phyloP scores from a whole-genome alignment of 2,113 vertebrate species.

The Bos javanicus region DNA sequence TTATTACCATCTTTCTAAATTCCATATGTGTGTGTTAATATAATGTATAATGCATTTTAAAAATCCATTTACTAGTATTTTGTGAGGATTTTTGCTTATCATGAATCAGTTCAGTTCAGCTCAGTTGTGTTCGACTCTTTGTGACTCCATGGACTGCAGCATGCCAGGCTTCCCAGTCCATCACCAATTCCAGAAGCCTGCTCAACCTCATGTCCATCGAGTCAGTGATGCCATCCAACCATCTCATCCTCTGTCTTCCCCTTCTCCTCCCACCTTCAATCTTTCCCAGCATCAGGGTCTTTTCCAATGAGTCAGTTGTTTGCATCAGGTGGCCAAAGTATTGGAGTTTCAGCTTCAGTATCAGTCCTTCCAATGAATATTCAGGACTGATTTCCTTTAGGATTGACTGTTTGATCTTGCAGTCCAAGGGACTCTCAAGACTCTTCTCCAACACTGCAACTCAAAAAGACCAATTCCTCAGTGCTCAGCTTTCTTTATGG shows the following conservation, averaged over 20 bases:
- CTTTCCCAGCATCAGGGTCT: background rate
- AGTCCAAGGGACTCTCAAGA: background rate
- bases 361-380: background rate
- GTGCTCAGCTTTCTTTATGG: background rate
- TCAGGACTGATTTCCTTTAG: background rate
- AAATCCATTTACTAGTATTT: background rate
- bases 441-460: background rate
- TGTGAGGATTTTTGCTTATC: background rate
- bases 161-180: background rate
- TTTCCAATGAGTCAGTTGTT: background rate
- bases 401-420: background rate
- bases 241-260: background rate
- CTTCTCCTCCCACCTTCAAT: background rate
- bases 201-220: background rate
- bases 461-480: background rate
- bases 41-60: background rate
- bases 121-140: background rate
- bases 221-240: background rate
- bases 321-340: background rate
- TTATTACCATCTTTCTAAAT: background rate
- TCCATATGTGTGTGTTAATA: background rate
- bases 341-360: background rate
- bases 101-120: background rate
- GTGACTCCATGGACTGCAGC: background rate
- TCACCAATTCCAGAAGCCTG: background rate